Conservation (phyloP, 2,888 invertebrate species). For the Thymelicus sylvestris region DNA sequence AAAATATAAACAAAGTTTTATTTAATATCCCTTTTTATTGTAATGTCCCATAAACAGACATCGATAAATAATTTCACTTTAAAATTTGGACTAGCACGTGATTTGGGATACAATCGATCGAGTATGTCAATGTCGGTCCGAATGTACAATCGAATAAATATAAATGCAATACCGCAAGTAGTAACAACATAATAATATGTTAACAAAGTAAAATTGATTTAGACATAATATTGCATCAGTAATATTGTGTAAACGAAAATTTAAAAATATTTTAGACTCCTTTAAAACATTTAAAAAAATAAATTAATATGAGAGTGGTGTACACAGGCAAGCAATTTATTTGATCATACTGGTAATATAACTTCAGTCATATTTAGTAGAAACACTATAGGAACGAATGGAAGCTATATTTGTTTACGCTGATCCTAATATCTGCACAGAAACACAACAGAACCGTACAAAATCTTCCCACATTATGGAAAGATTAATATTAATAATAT, state of each 20-base stretch:
- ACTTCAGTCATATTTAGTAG: too few relatives aligned
- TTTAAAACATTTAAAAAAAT: background rate
- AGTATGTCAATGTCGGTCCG: background rate
- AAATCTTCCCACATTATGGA: too few relatives aligned
- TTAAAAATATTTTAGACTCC: background rate
- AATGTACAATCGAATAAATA: slow-evolving; percentile 3
- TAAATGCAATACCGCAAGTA: slow-evolving; percentile 16
- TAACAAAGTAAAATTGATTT: slow-evolving; percentile 7
- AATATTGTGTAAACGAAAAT: background rate
- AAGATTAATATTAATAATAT: too few relatives aligned
- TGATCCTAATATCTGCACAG: too few relatives aligned
- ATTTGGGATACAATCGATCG: background rate
- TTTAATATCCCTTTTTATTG: slow-evolving; percentile 25
- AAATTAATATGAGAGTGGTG: too few relatives aligned
- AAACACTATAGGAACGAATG: too few relatives aligned
- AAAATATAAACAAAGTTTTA: slow-evolving; percentile 45
- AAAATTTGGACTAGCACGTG: slow-evolving; percentile 21
- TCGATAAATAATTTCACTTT: slow-evolving; percentile 8
- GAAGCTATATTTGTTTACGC: too few relatives aligned
- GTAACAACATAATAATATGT: slow-evolving; percentile 2
- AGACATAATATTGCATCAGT: background rate
- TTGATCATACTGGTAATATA: too few relatives aligned
- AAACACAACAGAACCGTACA: too few relatives aligned
- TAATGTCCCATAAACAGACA: slow-evolving; percentile 15
- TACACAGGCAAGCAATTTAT: too few relatives aligned